Evolutionary conservation across 2,113 vertebrate genomes (phyloP), one percentile per base, ranked within the genome.

Genomic region (Geothlypis trichas): DNA sequence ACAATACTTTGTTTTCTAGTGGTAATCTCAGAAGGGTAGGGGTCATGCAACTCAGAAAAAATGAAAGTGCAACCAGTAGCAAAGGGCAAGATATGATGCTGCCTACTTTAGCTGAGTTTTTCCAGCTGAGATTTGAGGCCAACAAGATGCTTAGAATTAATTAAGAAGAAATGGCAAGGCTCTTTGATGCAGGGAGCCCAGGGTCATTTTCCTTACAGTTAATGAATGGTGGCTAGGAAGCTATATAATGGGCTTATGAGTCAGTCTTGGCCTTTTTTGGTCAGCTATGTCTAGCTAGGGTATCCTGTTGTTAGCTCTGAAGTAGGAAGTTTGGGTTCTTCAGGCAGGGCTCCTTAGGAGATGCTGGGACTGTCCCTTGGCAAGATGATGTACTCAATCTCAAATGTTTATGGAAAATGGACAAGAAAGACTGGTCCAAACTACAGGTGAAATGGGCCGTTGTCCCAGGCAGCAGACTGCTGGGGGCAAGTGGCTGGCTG

Each of bases 101-200:
- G 20, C 58, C 44, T 74, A 57, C 21, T 62, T 35, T 39, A 84
- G 41, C 15, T 57, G 54, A 57, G 69, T 44, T 72, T 88, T 84
- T 95, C 78, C 76, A 87, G 57, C 51, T 89, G 76, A 71, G 80
- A 88, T 77, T 80, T 84, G 78, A 93, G 66, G 39, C 57, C 59
- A 91, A 49, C 15, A 47, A 78, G 65, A 77, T 58, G 31, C 72
- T 94, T 76, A 68, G 69, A 69, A 58, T 93, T 84, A 86, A 93
- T 96, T 85, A 84, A 89, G 82, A 88, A 96, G 85, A 90, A 87
- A 87, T 85, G 46, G 71, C 49, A 58, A 91, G 41, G 47, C 86
- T 47, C 76, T 85, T 84, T 91, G 87, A 90, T 82, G 86, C 49
- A 67, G 31, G 58, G n/a, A 95, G 81, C 71, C 46, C 19, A 20